Base-by-base conservation (phyloP, 2,888 invertebrate genomes). In the Dione juno region DNA sequence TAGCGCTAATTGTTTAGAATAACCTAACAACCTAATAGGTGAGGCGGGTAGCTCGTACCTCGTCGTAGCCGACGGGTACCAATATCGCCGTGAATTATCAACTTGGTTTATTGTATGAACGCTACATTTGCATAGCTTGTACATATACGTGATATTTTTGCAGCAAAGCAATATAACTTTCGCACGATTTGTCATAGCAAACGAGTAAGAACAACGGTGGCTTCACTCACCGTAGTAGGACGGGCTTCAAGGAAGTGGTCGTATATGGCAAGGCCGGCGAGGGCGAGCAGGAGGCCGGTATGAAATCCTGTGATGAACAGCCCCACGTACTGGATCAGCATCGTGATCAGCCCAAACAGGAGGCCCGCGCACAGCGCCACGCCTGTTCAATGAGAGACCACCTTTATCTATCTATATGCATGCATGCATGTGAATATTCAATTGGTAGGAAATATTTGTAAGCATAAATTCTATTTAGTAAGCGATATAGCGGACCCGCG, bases 241-340 rank as follows among this genome's bases (percentile, higher is more conserved):
- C 93, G 87, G 74, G 86, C 89, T 76, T 94, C 92, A 74, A 95
- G 92, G 79, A 95, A 90, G 79, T 95, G 95, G 76, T 95, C 95
- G 71, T 94, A 94, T 16, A 93, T 84, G 45, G 95, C 92, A 66
- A 96, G 89, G 0, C 94, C 94, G 3, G 93, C 95, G 57, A 95
- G 83, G 5, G 95, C 95, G 37, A 95, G 81, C 72, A 96, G 91
- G 19, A 96, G 87, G 28, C 97, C 97, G 0, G 96, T 95, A 84
- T 96, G 96, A 79, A 97, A 95, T 45, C 97, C 97, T 28, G 96
- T 95, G 94, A 97, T 95, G 88, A 97, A 97, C 69, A 97, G 94
- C 7, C 97, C 97, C 50, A 97, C 96, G 83, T 97, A 96, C 82
- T 96, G 96, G 70, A 97, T 96, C 80, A 97, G 93, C 96, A 96